phyloP scores from a whole-genome alignment of 2,888 invertebrate species.

The Drosophila mimetica region DNA sequence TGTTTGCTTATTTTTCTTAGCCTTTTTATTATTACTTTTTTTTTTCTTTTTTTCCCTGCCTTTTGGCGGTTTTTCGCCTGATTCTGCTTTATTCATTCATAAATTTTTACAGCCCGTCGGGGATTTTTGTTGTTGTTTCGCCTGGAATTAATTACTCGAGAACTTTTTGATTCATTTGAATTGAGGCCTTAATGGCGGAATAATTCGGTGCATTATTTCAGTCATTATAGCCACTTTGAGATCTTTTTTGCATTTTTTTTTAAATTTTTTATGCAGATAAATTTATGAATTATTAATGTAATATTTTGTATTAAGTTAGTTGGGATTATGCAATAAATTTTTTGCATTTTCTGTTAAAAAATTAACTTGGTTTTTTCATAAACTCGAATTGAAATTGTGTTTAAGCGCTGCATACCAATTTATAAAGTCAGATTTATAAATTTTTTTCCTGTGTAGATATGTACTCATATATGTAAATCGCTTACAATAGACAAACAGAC shows the following conservation, averaged over 20 bases:
- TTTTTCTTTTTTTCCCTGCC: constrained; percentile 25
- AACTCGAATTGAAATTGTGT: too few relatives aligned
- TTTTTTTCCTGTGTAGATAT: background rate
- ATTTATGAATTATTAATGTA: background rate
- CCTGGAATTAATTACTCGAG: constrained; percentile 46
- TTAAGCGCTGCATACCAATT: too few relatives aligned
- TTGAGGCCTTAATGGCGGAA: constrained; percentile 16
- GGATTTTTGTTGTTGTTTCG: constrained; percentile 42
- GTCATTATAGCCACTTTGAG: background rate
- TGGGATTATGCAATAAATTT: too few relatives aligned
- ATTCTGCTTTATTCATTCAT: constrained; percentile 70
- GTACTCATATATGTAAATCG: constrained; percentile 20
- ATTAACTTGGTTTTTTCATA: too few relatives aligned
- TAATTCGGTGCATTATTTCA: constrained; percentile 12
- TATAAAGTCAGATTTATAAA: too few relatives aligned
- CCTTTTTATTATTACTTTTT: constrained; percentile 30
- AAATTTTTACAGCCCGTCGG: constrained; percentile 55
- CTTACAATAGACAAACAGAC: constrained; percentile 26
- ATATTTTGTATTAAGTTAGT: background rate
- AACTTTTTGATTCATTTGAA: constrained; percentile 31
- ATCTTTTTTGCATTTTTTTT: background rate
- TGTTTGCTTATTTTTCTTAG: constrained; percentile 40
- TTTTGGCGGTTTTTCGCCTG: constrained; percentile 22
- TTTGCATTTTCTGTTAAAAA: too few relatives aligned
- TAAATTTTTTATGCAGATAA: background rate